Evolutionary conservation across 2,113 vertebrate species (phyloP).

Genomic region (Salvelinus alpinus): DNA sequence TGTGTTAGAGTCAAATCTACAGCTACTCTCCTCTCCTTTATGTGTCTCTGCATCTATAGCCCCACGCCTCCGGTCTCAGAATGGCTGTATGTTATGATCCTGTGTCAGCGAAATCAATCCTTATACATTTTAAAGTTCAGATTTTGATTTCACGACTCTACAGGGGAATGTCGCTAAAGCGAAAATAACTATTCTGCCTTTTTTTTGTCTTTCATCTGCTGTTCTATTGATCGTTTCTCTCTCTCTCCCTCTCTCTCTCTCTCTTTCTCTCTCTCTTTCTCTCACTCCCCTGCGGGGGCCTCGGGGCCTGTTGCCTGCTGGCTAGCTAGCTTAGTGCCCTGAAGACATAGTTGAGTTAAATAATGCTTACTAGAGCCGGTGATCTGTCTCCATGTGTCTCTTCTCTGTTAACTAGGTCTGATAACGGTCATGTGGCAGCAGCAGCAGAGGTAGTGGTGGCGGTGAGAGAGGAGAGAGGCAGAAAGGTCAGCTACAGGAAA

Average conservation of each 20-base stretch:
- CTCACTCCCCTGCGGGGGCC: slow-evolving; percentile 64
- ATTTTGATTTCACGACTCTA: slow-evolving; percentile 98
- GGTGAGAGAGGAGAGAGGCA: slow-evolving; percentile 29
- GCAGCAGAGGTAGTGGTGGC: too few relatives aligned
- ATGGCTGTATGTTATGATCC: slow-evolving; percentile 98
- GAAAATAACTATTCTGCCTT: slow-evolving; percentile 82
- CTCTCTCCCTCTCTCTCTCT: too few relatives aligned
- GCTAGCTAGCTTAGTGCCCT: slow-evolving; percentile 28
- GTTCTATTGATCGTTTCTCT: slow-evolving; percentile 76
- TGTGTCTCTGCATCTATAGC: slow-evolving; percentile 83
- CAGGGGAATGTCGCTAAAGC: slow-evolving; percentile 84
- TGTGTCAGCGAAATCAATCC: slow-evolving; percentile 99
- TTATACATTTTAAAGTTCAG: slow-evolving; percentile 99
- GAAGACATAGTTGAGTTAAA: slow-evolving; percentile 70
- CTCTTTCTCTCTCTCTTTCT: slow-evolving; percentile 39
- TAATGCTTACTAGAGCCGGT: slow-evolving; percentile 66
- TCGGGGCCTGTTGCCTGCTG: slow-evolving; percentile 52
- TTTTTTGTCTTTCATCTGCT: slow-evolving; percentile 68
- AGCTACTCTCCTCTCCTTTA: slow-evolving; percentile 77
- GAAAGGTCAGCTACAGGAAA: slow-evolving; percentile 39
- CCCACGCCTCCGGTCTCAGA: slow-evolving; percentile 86
- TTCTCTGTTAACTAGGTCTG: slow-evolving; percentile 47
- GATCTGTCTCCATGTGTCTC: slow-evolving; percentile 57
- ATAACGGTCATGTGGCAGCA: slow-evolving; percentile 50
- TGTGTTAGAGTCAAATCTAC: slow-evolving; percentile 92